Base-by-base conservation (phyloP, 2,113 vertebrate species). In the Pomatostomus ruficeps region DNA sequence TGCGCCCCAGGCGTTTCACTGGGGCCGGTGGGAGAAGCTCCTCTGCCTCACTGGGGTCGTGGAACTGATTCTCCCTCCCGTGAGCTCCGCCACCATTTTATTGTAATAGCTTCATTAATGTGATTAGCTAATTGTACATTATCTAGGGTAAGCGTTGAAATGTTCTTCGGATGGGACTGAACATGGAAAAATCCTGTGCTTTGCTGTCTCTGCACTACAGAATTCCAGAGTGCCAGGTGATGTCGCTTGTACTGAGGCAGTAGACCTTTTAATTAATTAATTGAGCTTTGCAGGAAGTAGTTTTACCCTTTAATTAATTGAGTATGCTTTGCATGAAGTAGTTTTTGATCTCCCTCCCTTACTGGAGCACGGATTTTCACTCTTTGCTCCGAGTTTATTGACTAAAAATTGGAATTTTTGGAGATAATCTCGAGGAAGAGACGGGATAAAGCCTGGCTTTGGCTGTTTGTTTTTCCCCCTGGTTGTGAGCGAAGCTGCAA, bases 41-140 rank as follows among this genome's bases (percentile, higher is more conserved):
- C 4, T 14, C 1, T 3, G 2, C 33, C 43, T 63, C 48, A 5
- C 42, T 22, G 49, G 43, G 46, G 18, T 5, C 4, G 3, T 21
- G 49, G 73, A 35, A 14, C 26, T 23, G 40, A 31, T 43, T 89
- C 24, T 73, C 18, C n/a, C n/a, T 55, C 46, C 45, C 8, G 0
- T 20, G 70, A 62, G 38, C 68, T 87, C 43, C 0, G 0, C 26
- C 46, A 57, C 74, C 72, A n/a, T 21, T 54, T 73, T 25, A 31
- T 45, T 6, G 10, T 36, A 62, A 36, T 24, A 26, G 12, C 17
- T 65, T 54, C n/a, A 67, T 87, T 52, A 36, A 8, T 52, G 76
- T 48, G 72, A 42, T 85, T 73, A 59, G 49, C 7, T 42, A 31
- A 71, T 16, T 10, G 2, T 29, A 4, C 15, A 9, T 52, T 46